Conservation (phyloP, 2,888 invertebrate genomes). For the Trichopria drosophilae region DNA sequence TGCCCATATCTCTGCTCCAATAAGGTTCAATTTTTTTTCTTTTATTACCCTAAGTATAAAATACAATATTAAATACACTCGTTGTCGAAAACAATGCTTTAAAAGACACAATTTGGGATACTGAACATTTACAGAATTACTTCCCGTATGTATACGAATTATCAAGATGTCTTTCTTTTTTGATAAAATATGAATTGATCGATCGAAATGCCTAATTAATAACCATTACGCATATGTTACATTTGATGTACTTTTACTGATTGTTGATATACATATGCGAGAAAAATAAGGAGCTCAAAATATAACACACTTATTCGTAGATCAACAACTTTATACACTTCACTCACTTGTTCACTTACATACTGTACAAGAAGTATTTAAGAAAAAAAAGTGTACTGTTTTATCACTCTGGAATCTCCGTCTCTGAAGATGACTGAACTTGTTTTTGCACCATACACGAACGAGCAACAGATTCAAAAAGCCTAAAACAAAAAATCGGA, state of each 20-base stretch:
- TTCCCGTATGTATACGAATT: too few relatives aligned
- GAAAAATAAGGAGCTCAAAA: constrained; percentile 44
- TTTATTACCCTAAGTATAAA: constrained; percentile 41
- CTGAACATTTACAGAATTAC: too few relatives aligned
- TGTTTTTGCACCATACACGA: constrained; percentile 91
- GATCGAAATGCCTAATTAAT: too few relatives aligned
- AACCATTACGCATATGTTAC: too few relatives aligned
- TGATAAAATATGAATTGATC: too few relatives aligned
- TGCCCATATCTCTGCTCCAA: too few relatives aligned
- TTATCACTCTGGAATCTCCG: constrained; percentile 71
- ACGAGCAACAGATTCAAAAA: constrained; percentile 94
- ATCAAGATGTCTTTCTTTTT: too few relatives aligned
- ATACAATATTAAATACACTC: constrained; percentile 41
- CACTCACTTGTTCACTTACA: constrained; percentile 46
- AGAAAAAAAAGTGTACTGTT: constrained; percentile 46
- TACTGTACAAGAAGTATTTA: constrained; percentile 52
- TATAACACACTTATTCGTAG: constrained; percentile 54
- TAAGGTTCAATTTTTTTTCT: not conserved
- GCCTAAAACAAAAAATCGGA: too few relatives aligned
- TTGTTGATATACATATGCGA: constrained; percentile 42
- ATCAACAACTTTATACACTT: constrained; percentile 57
- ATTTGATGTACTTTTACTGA: too few relatives aligned
- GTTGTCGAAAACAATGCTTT: constrained; percentile 41
- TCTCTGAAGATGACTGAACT: constrained; percentile 66
- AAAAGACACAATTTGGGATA: constrained; percentile 51